Conservation (phyloP, 2,888 invertebrate species). For the Tillus elongatus region DNA sequence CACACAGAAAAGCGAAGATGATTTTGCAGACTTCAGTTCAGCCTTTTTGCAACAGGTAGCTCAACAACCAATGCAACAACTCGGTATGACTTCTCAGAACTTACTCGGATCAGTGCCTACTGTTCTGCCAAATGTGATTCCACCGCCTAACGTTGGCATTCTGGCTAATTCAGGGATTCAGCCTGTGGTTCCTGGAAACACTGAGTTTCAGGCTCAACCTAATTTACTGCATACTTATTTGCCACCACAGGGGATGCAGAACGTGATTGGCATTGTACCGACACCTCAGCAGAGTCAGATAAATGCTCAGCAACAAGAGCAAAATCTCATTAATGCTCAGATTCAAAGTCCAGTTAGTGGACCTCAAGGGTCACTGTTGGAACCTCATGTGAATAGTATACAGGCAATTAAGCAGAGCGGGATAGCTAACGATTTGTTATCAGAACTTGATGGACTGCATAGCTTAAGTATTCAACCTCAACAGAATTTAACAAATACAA, state of each 20-base stretch:
- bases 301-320: slow-evolving; percentile 7
- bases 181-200: no score
- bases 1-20: slow-evolving; percentile 43
- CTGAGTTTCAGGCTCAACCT: no score
- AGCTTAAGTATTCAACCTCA: slow-evolving; percentile 27
- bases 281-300: slow-evolving; percentile 7
- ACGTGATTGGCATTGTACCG: slow-evolving; percentile 6
- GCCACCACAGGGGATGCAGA: no score
- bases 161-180: slow-evolving; percentile 10
- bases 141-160: slow-evolving; percentile 17
- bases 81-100: slow-evolving; percentile 14
- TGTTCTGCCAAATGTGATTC: slow-evolving; percentile 18
- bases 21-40: slow-evolving; percentile 74
- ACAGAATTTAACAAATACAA: slow-evolving; percentile 5
- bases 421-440: slow-evolving; percentile 31
- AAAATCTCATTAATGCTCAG: slow-evolving; percentile 6
- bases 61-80: slow-evolving; percentile 10
- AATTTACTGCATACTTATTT: no score
- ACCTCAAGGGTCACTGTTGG: slow-evolving; percentile 3
- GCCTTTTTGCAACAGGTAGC: slow-evolving; percentile 47
- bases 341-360: slow-evolving; percentile 8
- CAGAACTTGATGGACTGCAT: slow-evolving; percentile 32
- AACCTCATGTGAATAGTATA: slow-evolving; percentile 5
- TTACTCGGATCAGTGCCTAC: slow-evolving; percentile 10
- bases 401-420: slow-evolving; percentile 12